Evolutionary conservation across 2,113 vertebrate species (phyloP).

Genomic region (Cepphus grylle): DNA sequence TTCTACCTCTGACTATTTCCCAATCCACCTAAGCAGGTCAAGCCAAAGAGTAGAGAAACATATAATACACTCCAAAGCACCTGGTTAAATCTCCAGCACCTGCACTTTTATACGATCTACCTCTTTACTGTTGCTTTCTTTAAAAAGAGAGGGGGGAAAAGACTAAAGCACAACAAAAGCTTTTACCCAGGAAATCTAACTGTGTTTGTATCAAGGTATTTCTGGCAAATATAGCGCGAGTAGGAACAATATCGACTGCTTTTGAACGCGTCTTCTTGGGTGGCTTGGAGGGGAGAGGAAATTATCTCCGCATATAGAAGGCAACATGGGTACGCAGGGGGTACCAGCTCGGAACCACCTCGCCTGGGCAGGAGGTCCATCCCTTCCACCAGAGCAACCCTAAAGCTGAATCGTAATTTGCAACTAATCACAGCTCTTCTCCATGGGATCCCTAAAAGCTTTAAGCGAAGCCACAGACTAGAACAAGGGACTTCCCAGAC

Average conservation of each 20-base stretch:
- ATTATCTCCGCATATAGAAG: fast-evolving
- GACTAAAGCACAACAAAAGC: not conserved
- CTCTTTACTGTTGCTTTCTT: not conserved
- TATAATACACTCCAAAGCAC: fast-evolving
- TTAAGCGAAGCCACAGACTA: not conserved
- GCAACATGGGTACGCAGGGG: not conserved
- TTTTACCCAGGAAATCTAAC: not conserved
- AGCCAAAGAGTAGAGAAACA: not conserved
- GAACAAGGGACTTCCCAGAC: not conserved
- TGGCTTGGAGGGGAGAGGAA: not conserved
- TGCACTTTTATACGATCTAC: fast-evolving
- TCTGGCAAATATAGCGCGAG: fast-evolving
- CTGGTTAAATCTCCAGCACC: not conserved
- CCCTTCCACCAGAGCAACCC: not conserved
- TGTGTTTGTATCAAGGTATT: fast-evolving
- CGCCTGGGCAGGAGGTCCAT: not conserved
- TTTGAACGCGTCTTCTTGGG: not conserved
- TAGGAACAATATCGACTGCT: not conserved
- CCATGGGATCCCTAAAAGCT: not conserved
- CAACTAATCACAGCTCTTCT: not conserved
- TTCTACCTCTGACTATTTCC: not conserved
- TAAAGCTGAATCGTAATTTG: not conserved
- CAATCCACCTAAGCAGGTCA: not conserved
- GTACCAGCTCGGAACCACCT: not conserved
- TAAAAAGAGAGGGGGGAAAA: not conserved